Base-by-base conservation (phyloP, 2,888 invertebrate species). In the Hoplodrina ambigua region DNA sequence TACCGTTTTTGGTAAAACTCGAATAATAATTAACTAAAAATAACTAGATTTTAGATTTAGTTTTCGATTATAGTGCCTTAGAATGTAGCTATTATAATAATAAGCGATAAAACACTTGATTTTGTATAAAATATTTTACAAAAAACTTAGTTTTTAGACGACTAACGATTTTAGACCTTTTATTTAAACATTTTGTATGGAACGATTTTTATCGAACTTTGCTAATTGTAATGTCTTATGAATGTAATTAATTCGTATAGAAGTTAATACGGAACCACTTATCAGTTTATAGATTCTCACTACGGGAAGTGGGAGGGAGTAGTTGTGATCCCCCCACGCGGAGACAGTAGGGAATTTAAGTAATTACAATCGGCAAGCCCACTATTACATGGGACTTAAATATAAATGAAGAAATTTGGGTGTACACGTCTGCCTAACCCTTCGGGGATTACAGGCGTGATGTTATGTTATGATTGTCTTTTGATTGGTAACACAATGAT, bases 31-130 rank as follows among this genome's bases (percentile, higher is more conserved):
- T 50, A 67, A 46, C 37, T 74, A 44, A 56, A 55, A 53, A 53
- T 55, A 55, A 52, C 20, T 78, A 78, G 75, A 65, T 33, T 49
- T 50, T 82, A 79, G 69, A 37, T 15, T 44, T 74, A 82, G 68
- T 53, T 54, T 46, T 59, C 33, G 64, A 83, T 69, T 55, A 74
- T 83, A 83, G 80, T 80, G 80, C 80, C 80, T 80, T 80, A 83
- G 83, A 83, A 52, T 57, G 52, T 80, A 80, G 67, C 25, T 60
- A 33, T 33, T 82, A 78, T 81, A 54, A 52, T 54, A 30, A 30
- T 59, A 61, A 75, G 57, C n/a, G 15, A 44, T n/a, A 49, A 46
- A 44, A 20, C 25, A 55, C 54, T 52, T 55, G 61, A 20, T 62
- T 77, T 78, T 82, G 82, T 78, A 62, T 78, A 82, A 81, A 76